Percentiles rank a stretch among this genome's conserved stretches.
Evolutionary conservation across 2,888 invertebrate genomes (phyloP).

Genomic region (Conops quadrifasciatus): DNA sequence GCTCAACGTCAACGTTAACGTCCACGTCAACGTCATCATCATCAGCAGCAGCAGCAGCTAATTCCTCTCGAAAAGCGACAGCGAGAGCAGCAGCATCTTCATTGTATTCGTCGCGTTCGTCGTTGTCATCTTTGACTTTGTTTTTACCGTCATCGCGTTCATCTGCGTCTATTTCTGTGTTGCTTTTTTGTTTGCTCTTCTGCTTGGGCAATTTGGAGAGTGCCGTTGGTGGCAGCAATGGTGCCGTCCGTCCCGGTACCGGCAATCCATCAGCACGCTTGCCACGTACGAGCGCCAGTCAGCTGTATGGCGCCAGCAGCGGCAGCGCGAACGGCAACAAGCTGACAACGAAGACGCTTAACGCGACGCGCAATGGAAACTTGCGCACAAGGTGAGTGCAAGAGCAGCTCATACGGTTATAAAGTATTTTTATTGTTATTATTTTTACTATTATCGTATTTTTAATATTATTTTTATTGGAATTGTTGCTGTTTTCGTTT

Average conservation of each 20-base stretch:
- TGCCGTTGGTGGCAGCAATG: conserved; percentile 47
- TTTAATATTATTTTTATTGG: conserved; percentile 2
- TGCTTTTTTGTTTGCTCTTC: conserved; percentile 47
- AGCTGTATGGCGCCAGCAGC: conserved; percentile 58
- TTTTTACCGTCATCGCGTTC: conserved; percentile 40
- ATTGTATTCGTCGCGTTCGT: conserved; percentile 37
- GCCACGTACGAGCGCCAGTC: conserved; percentile 71
- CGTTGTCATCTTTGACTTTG: conserved; percentile 41
- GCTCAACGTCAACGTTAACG: conserved; percentile 18
- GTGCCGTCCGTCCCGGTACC: conserved; percentile 59
- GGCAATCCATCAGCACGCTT: conserved; percentile 66
- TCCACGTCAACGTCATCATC: conserved; percentile 35
- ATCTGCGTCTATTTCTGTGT: conserved; percentile 41
- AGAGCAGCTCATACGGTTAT: neutral
- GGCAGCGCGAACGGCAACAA: conserved; percentile 54
- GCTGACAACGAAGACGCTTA: conserved; percentile 59
- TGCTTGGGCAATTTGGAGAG: conserved; percentile 16
- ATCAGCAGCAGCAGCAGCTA: conserved; percentile 35
- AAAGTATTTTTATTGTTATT: neutral
- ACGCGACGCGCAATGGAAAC: conserved; percentile 63
- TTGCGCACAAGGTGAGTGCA: conserved; percentile 63
- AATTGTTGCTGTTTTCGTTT: conserved; percentile 18
- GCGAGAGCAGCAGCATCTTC: conserved; percentile 25
- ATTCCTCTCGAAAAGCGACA: neutral
- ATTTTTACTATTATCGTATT: conserved; percentile 13